A percentile compares a stretch with the other conserved stretches of the same genome.
Evolutionary conservation across 2,888 invertebrate genomes (phyloP).

Genomic region (Agrotis clavis): DNA sequence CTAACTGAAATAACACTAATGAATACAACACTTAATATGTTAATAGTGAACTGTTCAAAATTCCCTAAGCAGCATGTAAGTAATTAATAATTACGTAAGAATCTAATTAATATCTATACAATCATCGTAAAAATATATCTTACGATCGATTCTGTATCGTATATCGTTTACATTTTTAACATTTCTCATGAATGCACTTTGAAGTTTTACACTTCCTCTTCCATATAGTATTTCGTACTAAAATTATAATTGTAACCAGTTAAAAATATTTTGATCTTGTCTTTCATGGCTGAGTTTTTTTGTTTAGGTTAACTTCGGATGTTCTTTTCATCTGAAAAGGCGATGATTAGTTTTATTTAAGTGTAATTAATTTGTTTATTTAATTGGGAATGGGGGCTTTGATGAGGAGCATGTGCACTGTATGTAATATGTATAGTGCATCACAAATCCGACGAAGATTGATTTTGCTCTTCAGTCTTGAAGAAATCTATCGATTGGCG

Average conservation of each 20-base stretch:
- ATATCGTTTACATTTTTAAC: slow-evolving; percentile 20
- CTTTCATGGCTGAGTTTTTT: slow-evolving; percentile 19
- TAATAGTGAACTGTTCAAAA: slow-evolving; percentile 37
- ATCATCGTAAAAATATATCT: slow-evolving; percentile 20
- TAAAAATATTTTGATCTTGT: slow-evolving; percentile 50
- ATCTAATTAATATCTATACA: slow-evolving; percentile 38
- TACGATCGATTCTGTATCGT: slow-evolving; percentile 22
- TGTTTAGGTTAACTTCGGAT: slow-evolving; percentile 14
- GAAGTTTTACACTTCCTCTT: slow-evolving; percentile 49
- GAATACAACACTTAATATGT: slow-evolving; percentile 39
- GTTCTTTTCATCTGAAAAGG: slow-evolving; percentile 31
- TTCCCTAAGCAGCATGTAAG: slow-evolving; percentile 27
- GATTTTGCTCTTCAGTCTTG: too few relatives aligned
- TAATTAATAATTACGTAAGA: slow-evolving; percentile 48
- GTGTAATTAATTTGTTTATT: slow-evolving; percentile 12
- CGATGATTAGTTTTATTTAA: slow-evolving; percentile 7
- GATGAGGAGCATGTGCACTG: slow-evolving; percentile 19
- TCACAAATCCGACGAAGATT: too few relatives aligned
- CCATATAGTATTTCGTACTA: slow-evolving; percentile 31
- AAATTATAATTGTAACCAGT: slow-evolving; percentile 31
- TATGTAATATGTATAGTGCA: not conserved
- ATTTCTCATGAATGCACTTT: slow-evolving; percentile 41
- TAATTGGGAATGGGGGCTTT: slow-evolving; percentile 6
- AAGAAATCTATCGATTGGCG: too few relatives aligned
- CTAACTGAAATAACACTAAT: slow-evolving; percentile 21